Conservation (phyloP, 2,113 vertebrate genomes). For the Actenoides hombroni region DNA sequence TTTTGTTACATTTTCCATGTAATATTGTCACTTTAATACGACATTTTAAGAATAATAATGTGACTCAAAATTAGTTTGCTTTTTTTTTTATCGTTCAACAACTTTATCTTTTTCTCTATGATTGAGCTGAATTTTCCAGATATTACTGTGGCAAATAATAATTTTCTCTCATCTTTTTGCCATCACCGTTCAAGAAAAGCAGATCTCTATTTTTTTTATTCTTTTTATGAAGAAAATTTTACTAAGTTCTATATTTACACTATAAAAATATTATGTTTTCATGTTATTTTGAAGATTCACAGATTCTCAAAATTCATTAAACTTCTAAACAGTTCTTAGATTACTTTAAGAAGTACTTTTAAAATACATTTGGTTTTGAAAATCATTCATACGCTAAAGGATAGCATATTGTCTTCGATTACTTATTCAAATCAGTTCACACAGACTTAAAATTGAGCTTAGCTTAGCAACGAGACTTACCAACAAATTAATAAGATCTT, state of each 20-base stretch:
- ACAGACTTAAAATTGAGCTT: neutral
- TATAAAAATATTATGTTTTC: neutral
- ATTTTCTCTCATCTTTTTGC: neutral
- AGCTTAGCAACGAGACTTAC: neutral
- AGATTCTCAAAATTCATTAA: neutral
- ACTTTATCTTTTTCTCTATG: neutral
- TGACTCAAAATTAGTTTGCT: neutral
- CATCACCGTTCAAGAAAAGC: neutral
- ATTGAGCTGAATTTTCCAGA: neutral
- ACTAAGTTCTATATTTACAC: neutral
- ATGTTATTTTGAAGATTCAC: neutral
- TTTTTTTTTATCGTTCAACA: neutral
- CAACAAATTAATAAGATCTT: neutral
- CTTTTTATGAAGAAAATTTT: neutral
- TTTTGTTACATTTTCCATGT: neutral
- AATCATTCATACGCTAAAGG: neutral
- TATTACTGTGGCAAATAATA: neutral
- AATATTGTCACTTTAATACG: neutral
- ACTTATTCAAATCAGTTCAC: neutral
- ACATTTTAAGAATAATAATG: neutral
- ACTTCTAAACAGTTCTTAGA: neutral
- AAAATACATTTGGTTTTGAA: neutral
- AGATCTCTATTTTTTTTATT: neutral
- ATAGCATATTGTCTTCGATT: neutral
- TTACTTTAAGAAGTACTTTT: neutral